phyloP scores from a whole-genome alignment of 2,113 vertebrate species.

The Globicephala melas region DNA sequence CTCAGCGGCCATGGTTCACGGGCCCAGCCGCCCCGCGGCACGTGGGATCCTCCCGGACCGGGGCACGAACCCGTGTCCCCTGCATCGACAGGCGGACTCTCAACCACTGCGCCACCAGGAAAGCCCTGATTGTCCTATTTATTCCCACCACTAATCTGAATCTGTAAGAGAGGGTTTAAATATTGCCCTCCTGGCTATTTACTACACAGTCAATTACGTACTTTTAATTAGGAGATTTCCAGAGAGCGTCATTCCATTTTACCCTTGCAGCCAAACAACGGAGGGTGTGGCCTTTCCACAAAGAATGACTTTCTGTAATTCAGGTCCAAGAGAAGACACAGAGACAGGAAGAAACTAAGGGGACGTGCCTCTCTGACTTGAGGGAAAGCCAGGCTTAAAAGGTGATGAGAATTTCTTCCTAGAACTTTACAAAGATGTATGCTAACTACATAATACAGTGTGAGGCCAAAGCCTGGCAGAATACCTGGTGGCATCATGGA shows the following conservation, averaged over 20 bases:
- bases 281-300: neutral
- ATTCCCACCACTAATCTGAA: neutral
- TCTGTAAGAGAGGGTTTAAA: conserved; percentile 34
- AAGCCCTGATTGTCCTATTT: neutral
- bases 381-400: neutral
- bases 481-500: neutral
- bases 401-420: neutral
- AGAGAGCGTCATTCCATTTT: neutral
- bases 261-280: neutral
- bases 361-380: neutral
- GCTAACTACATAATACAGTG: neutral
- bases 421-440: neutral
- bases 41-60: too few relatives aligned
- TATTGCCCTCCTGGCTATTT: neutral
- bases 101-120: too few relatives aligned
- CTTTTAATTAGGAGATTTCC: conserved; percentile 51
- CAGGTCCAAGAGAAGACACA: neutral
- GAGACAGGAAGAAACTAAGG: neutral
- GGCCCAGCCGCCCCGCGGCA: too few relatives aligned
- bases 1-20: too few relatives aligned
- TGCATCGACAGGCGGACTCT: too few relatives aligned
- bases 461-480: neutral
- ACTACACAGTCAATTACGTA: neutral
- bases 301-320: neutral
- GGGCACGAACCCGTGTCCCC: too few relatives aligned